Evolutionary conservation across 2,113 vertebrate genomes (phyloP).

Genomic region (Brienomyrus longianalis): DNA sequence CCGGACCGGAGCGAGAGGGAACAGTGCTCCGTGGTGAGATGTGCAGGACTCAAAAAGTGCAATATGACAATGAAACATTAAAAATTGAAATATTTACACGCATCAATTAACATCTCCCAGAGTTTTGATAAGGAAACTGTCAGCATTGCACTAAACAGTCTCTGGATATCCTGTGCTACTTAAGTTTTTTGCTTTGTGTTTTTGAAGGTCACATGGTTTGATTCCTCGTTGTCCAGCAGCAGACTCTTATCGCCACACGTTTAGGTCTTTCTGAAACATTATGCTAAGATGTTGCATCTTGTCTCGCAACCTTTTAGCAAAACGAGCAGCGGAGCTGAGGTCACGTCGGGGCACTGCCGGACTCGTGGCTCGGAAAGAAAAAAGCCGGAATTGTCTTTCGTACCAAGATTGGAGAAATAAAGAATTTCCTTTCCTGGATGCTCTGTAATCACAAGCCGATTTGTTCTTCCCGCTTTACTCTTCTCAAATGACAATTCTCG

Average conservation of each 20-base stretch:
- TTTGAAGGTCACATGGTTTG: constrained; percentile 2
- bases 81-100: background rate
- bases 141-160: background rate
- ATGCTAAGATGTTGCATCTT: background rate
- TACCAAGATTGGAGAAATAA: background rate
- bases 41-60: background rate
- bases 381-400: background rate
- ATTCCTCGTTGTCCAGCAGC: background rate
- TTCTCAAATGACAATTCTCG: background rate
- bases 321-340: background rate
- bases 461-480: background rate
- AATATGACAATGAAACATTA: background rate
- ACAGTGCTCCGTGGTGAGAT: background rate
- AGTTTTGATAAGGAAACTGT: background rate
- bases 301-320: constrained; percentile 13
- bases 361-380: background rate
- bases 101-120: background rate
- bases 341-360: no score
- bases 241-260: background rate
- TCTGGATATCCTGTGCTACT: background rate
- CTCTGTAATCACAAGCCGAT: constrained; percentile 5
- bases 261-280: background rate
- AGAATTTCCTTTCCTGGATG: background rate
- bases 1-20: background rate
- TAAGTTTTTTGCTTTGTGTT: background rate